Conservation (phyloP, 2,888 invertebrate genomes). For the Scaptomyza tumidula region DNA sequence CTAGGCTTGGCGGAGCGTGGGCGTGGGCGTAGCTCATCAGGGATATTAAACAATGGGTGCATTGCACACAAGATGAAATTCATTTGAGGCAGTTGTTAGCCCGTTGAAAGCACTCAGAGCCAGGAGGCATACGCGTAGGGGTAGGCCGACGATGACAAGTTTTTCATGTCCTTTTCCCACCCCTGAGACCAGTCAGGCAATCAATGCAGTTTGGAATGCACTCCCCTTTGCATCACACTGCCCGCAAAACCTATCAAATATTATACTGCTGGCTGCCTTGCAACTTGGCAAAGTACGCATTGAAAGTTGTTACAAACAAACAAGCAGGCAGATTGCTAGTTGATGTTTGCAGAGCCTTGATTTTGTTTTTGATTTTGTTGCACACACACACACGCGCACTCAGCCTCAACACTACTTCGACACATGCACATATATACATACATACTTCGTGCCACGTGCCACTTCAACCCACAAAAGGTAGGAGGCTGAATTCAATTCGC, state of each 20-base stretch:
- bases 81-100: conserved; percentile 16
- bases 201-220: conserved; percentile 33
- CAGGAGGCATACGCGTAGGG: conserved; percentile 28
- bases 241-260: background rate
- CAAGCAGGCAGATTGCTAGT: conserved; percentile 52
- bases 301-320: conserved; percentile 64
- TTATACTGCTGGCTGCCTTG: background rate
- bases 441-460: conserved; percentile 21
- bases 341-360: conserved; percentile 62
- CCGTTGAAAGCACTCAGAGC: conserved; percentile 5
- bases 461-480: conserved; percentile 8
- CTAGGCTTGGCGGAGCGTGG: background rate
- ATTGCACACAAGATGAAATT: conserved; percentile 17
- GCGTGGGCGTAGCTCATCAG: background rate
- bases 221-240: background rate
- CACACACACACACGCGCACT: conserved; percentile 7
- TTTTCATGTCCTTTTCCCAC: conserved; percentile 2
- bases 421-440: background rate
- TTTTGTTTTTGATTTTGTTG: conserved; percentile 28
- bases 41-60: conserved; percentile 22
- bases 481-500: conserved; percentile 44
- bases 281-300: conserved; percentile 44
- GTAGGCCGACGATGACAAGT: conserved; percentile 41
- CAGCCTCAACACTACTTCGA: background rate
- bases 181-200: conserved; percentile 19